A percentile compares a stretch with the other conserved stretches of the same genome.
Conservation (phyloP, 1,140 invertebrate genomes). For the Papilio polyxenes region DNA sequence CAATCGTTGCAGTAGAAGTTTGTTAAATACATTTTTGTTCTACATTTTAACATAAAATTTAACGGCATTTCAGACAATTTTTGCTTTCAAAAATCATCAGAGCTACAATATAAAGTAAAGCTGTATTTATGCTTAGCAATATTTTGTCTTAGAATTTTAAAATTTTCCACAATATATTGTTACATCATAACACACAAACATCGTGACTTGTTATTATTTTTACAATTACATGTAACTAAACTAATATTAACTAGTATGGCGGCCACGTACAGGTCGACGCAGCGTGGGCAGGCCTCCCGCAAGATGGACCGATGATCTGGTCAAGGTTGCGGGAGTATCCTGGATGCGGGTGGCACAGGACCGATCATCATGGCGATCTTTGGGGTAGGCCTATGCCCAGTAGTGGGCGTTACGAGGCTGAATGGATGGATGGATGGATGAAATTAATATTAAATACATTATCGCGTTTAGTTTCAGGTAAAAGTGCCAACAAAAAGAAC, state of each 20-base stretch:
- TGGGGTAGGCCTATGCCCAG: no score
- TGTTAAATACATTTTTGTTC: neutral
- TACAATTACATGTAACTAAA: neutral
- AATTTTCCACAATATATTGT: slow-evolving; percentile 14
- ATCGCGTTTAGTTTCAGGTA: neutral
- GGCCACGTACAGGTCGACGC: no score
- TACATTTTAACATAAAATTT: neutral
- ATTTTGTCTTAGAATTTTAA: neutral
- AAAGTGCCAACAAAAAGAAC: neutral
- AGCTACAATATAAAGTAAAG: neutral
- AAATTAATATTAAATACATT: neutral
- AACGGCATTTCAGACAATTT: neutral
- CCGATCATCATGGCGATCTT: no score
- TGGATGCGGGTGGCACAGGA: no score
- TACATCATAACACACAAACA: neutral
- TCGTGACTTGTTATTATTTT: neutral
- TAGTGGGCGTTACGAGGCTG: no score
- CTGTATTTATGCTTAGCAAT: neutral
- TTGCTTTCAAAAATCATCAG: neutral
- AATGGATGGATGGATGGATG: no score
- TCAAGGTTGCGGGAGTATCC: no score
- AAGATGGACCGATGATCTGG: no score
- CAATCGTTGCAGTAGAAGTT: neutral
- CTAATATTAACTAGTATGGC: neutral
- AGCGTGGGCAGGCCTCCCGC: no score